These are phyloP conservation scores for Oxyteleia sp. DNA, from an alignment of 2,888 invertebrate species.

Conservation along the genomic window DNA sequence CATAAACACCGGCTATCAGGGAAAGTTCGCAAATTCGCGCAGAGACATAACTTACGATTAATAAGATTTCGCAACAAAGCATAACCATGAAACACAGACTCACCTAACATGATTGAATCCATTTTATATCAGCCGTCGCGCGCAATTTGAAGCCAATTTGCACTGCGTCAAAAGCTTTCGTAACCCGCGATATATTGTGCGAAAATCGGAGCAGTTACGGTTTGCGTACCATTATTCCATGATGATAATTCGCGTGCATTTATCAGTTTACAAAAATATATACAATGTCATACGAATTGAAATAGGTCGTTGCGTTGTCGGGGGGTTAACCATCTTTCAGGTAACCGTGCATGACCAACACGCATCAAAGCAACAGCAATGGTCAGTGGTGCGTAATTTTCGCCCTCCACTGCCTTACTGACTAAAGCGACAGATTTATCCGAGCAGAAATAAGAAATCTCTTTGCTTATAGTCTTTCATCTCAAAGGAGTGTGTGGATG, in stretches of 20 bases:
- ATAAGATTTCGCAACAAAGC: too few relatives aligned
- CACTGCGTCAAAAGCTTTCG: constrained; percentile 57
- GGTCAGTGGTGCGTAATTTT: constrained; percentile 50
- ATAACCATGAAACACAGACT: too few relatives aligned
- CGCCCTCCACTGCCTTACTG: constrained; percentile 83
- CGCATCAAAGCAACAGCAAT: neutral
- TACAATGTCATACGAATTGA: too few relatives aligned
- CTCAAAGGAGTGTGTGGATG: constrained; percentile 52
- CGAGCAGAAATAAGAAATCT: constrained; percentile 87
- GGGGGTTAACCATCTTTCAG: too few relatives aligned
- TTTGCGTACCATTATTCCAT: constrained; percentile 33
- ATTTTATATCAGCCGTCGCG: constrained; percentile 82
- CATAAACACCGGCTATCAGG: too few relatives aligned
- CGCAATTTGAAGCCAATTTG: constrained; percentile 52
- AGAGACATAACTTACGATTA: too few relatives aligned
- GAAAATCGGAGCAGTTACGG: constrained; percentile 34
- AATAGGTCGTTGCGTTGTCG: too few relatives aligned
- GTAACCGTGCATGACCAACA: constrained; percentile 25
- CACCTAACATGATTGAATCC: constrained; percentile 85
- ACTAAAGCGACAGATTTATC: constrained; percentile 87
- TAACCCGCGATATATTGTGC: constrained; percentile 33
- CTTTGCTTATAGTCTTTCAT: constrained; percentile 75
- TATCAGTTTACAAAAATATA: neutral
- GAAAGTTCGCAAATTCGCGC: too few relatives aligned
- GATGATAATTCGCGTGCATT: neutral